Base-by-base conservation (phyloP, 2,797 vertebrate species). In the Megalops cyprinoides region DNA sequence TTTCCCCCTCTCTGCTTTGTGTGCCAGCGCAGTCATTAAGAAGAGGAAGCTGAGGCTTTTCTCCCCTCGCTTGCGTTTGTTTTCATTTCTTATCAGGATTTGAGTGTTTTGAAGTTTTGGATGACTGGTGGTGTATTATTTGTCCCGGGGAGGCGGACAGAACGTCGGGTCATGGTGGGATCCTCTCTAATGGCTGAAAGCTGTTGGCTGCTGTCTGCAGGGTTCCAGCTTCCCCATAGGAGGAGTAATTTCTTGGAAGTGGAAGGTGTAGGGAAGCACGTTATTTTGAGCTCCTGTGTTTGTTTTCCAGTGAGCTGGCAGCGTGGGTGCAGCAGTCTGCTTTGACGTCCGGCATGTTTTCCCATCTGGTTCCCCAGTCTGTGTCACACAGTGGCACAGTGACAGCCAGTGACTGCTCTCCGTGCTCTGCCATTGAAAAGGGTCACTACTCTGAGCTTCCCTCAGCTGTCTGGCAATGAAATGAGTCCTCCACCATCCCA, bases 71-170 rank as follows among this genome's bases (percentile, higher is more conserved):
- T 49, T 78, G 62, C 3, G 55, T 76, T 75, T 81, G 79, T 76
- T 76, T 81, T 81, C 7, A 25, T 81, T 81, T 65, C 56, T 81
- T 81, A 81, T 81, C 73, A 31, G 79, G 42, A 65, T 65, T 78
- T 48, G 28, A 44, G 56, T 31, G 44, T 49, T 76, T 76, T 58
- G 79, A 76, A 56, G 79, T 75, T 76, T 42, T 75, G 73, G 79
- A 75, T 81, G 79, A 81, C 79, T 76, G 48, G 42, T 6, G n/a
- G 55, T 76, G 46, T 62, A 75, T 81, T 81, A 75, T 81, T 76
- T 76, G 73, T 81, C 73, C 62, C 58, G 56, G 65, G 42, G 15
- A 65, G 56, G 77, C 58, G 25, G 55, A 60, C 56, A 34, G 55
- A 42, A 58, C 55, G 20, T 74, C 65, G 60, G 73, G 79, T 74